Evolutionary conservation across 2,797 vertebrate species (phyloP).

Genomic region (Carapus acus): DNA sequence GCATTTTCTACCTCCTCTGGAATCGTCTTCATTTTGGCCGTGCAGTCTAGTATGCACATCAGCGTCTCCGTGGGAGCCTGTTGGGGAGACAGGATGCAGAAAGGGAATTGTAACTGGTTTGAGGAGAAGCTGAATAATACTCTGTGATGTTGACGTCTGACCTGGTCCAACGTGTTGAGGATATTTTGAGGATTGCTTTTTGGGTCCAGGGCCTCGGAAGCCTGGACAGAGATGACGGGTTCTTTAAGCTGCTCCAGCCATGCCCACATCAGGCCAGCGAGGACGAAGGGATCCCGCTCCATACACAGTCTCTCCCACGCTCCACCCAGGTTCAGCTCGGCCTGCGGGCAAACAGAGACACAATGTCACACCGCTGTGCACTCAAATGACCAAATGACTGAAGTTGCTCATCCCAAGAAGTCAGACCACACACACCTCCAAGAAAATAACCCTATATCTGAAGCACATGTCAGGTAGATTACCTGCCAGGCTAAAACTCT

Average conservation of each 20-base stretch:
- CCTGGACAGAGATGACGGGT: constrained; percentile 77
- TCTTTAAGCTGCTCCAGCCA: constrained; percentile 96
- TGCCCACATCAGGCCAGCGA: constrained; percentile 91
- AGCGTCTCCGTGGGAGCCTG: constrained; percentile 85
- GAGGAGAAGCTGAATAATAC: too few species aligned
- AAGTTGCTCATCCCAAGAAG: not conserved
- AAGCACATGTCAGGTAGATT: constrained; percentile 4
- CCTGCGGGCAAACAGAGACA: constrained; percentile 65
- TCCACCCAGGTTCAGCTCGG: constrained; percentile 84
- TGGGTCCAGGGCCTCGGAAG: constrained; percentile 70
- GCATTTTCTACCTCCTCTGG: constrained; percentile 81
- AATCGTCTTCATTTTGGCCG: constrained; percentile 75
- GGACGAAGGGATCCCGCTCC: constrained; percentile 87
- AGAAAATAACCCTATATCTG: not conserved
- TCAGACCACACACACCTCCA: not conserved
- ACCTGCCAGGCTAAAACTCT: constrained; percentile 89
- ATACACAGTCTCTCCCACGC: constrained; percentile 89
- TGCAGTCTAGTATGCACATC: constrained; percentile 82
- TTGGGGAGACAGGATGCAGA: too few species aligned
- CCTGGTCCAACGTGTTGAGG: constrained; percentile 79
- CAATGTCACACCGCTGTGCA: not conserved
- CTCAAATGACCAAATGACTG: constrained; percentile 1
- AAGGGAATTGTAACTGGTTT: too few species aligned
- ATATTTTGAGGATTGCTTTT: constrained; percentile 65
- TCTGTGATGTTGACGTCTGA: constrained; percentile 43